These are phyloP conservation scores for Elgaria multicarinata DNA, from an alignment of 2,113 vertebrate species.

Conservation along the genomic window DNA sequence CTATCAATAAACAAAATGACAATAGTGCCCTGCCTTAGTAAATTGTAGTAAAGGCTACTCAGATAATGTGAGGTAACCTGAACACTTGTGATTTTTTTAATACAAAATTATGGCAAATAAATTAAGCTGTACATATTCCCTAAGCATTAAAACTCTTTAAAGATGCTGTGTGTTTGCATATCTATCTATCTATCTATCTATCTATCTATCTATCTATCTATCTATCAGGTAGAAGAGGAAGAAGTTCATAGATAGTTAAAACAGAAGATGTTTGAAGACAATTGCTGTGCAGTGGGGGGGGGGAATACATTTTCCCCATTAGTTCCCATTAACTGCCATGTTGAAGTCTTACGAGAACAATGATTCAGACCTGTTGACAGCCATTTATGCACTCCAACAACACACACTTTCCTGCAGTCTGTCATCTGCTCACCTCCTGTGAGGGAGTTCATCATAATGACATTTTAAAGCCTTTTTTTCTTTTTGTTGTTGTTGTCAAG, in stretches of 20 bases:
- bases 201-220: background rate
- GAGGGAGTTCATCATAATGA: slow-evolving; percentile 21
- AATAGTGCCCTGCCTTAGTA: background rate
- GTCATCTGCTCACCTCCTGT: slow-evolving; percentile 21
- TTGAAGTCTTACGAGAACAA: background rate
- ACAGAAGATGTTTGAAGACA: background rate
- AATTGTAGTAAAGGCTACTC: background rate
- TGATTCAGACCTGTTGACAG: slow-evolving; percentile 22
- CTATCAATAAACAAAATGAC: background rate
- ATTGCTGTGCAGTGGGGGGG: background rate
- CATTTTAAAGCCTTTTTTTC: slow-evolving; percentile 32
- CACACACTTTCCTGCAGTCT: slow-evolving; percentile 1
- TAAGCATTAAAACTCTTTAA: background rate
- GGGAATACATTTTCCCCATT: background rate
- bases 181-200: background rate
- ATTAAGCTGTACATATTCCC: background rate
- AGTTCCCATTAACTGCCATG: slow-evolving; percentile 10
- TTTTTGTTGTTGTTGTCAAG: slow-evolving; percentile 9
- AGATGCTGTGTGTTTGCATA: background rate
- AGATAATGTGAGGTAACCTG: background rate
- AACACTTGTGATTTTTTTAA: background rate
- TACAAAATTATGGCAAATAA: background rate
- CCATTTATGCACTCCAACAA: background rate
- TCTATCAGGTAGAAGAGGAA: background rate
- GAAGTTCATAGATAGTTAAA: background rate